These are phyloP conservation scores for Camponotus fellah DNA, from an alignment of 2,888 invertebrate species.

Conservation along the genomic window DNA sequence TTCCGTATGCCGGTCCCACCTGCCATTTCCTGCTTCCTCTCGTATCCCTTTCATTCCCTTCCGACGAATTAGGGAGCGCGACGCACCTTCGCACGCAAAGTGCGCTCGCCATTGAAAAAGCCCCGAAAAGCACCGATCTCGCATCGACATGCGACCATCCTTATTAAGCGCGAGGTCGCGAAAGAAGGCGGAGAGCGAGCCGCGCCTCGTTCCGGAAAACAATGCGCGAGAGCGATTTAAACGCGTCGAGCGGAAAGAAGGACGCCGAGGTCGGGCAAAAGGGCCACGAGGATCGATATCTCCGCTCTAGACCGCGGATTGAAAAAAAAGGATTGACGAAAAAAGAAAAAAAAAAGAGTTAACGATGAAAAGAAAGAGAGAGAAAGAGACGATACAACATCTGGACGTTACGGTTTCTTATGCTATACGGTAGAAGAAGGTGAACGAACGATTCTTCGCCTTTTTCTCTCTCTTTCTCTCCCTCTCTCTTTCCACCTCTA, in stretches of 20 bases:
- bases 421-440: constrained; percentile 58
- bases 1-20: constrained; percentile 71
- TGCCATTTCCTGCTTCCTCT: constrained; percentile 75
- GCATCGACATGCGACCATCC: not conserved
- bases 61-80: constrained; percentile 34
- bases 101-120: constrained; percentile 10
- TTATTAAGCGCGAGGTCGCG: not conserved
- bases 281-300: constrained; percentile 35
- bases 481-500: not conserved
- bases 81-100: constrained; percentile 23
- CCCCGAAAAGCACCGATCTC: not conserved
- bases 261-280: constrained; percentile 6
- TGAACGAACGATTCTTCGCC: constrained; percentile 65
- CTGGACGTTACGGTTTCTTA: constrained; percentile 62
- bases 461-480: constrained; percentile 5
- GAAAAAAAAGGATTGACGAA: not conserved
- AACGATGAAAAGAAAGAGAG: constrained; percentile 6
- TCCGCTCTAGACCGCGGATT: not conserved
- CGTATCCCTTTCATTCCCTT: constrained; percentile 61
- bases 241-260: constrained; percentile 5
- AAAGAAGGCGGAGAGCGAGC: constrained; percentile 6
- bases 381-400: constrained; percentile 54
- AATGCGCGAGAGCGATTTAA: constrained; percentile 33
- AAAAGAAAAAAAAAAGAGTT: constrained; percentile 21
- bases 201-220: constrained; percentile 28